phyloP scores from a whole-genome alignment of 1,140 invertebrate species.

The Potamilus streckersoni region DNA sequence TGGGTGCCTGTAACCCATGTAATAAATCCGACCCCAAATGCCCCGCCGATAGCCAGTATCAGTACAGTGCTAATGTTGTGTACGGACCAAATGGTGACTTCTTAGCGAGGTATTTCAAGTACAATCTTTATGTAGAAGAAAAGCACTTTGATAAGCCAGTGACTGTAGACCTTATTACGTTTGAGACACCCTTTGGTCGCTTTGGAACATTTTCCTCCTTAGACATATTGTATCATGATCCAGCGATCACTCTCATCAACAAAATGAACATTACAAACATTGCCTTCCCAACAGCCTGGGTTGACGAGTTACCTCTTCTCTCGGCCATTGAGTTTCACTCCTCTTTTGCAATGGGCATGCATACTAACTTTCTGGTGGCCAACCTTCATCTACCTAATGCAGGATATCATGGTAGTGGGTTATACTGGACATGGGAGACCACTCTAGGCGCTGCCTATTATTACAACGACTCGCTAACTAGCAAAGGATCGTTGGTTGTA shows the following conservation, averaged over 20 bases:
- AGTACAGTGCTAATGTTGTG: slow-evolving; percentile 83
- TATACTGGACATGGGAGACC: slow-evolving; percentile 60
- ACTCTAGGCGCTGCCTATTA: slow-evolving; percentile 49
- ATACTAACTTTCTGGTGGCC: slow-evolving; percentile 73
- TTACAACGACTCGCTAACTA: slow-evolving; percentile 24
- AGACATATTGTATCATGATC: slow-evolving; percentile 78
- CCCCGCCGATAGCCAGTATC: slow-evolving; percentile 68
- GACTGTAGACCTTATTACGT: slow-evolving; percentile 41
- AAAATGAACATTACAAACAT: slow-evolving; percentile 75
- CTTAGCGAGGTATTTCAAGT: slow-evolving; percentile 80
- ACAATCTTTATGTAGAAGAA: slow-evolving; percentile 69
- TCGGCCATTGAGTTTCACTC: slow-evolving; percentile 69
- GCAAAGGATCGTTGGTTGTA: slow-evolving; percentile 36
- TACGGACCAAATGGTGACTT: slow-evolving; percentile 76
- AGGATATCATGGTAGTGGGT: slow-evolving; percentile 72
- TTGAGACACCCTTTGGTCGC: slow-evolving; percentile 81
- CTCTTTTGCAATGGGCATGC: slow-evolving; percentile 70
- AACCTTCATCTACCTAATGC: slow-evolving; percentile 68
- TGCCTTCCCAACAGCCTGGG: slow-evolving; percentile 79
- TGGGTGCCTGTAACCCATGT: slow-evolving; percentile 76
- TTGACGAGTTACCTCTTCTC: slow-evolving; percentile 78
- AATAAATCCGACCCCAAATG: slow-evolving; percentile 64
- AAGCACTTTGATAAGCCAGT: slow-evolving; percentile 72
- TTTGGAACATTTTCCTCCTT: slow-evolving; percentile 84
- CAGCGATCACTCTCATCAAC: slow-evolving; percentile 71